Percentiles rank a stretch among this genome's conserved stretches.
phyloP scores from a whole-genome alignment of 1,140 invertebrate genomes.

The Achatina immaculata region DNA sequence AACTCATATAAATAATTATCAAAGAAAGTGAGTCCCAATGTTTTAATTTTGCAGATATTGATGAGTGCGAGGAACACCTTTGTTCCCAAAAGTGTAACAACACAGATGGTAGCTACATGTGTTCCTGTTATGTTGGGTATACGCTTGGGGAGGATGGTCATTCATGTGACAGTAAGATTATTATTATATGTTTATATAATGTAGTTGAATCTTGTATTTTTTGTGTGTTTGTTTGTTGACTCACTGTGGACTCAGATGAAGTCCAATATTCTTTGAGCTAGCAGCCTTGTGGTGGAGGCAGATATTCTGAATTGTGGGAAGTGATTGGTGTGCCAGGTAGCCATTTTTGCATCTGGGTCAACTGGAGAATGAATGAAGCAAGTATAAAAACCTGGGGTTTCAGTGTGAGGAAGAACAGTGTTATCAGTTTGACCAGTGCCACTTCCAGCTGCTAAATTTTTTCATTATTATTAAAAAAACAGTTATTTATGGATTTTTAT shows the following conservation, averaged over 20 bases:
- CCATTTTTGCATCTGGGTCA: too few species aligned
- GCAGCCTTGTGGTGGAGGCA: background rate
- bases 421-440: too few species aligned
- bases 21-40: too few species aligned
- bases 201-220: background rate
- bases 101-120: constrained; percentile 41
- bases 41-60: constrained; percentile 39
- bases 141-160: constrained; percentile 21
- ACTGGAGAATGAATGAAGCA: too few species aligned
- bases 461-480: too few species aligned
- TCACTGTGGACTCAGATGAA: background rate
- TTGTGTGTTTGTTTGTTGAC: background rate
- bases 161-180: constrained; percentile 34
- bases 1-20: too few species aligned
- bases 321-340: too few species aligned
- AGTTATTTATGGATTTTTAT: too few species aligned
- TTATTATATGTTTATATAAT: background rate
- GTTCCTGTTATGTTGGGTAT: constrained; percentile 41
- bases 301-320: background rate
- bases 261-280: background rate
- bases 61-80: constrained; percentile 37
- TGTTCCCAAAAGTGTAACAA: constrained; percentile 45
- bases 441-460: too few species aligned
- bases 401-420: too few species aligned
- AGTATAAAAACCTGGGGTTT: too few species aligned